Percentiles rank a stretch among this genome's conserved stretches.
Conservation (phyloP, 2,797 vertebrate species). For the Thalassophryne amazonica region DNA sequence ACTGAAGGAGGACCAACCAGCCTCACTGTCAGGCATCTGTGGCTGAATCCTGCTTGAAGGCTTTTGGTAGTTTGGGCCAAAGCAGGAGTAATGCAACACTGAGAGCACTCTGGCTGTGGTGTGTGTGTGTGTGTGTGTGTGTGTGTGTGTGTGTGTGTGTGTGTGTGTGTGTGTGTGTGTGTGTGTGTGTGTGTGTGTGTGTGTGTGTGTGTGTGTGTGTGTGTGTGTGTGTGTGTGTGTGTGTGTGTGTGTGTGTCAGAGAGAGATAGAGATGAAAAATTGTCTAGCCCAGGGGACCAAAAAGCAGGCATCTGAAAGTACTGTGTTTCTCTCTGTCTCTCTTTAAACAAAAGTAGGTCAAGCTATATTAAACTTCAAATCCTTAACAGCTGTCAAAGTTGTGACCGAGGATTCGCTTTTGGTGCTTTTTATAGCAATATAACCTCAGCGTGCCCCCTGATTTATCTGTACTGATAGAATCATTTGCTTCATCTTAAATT, state of each 20-base stretch:
- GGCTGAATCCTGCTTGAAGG: conserved; percentile 25
- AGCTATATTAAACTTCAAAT: conserved; percentile 58
- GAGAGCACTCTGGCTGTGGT: conserved; percentile 35
- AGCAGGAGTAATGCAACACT: conserved; percentile 24
- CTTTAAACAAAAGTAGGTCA: conserved; percentile 66
- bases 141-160: not conserved
- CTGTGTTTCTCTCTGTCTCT: conserved; percentile 29
- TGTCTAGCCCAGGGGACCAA: conserved; percentile 38
- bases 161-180: conserved; percentile 7
- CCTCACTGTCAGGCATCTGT: conserved; percentile 20
- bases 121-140: conserved; percentile 22
- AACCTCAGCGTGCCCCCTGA: not conserved
- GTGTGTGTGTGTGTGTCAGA: not conserved
- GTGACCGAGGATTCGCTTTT: conserved; percentile 16
- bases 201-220: conserved; percentile 6
- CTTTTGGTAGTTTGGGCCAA: conserved; percentile 35
- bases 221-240: conserved; percentile 7
- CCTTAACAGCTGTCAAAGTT: conserved; percentile 32
- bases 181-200: not conserved
- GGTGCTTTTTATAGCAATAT: conserved; percentile 2
- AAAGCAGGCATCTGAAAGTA: conserved; percentile 36
- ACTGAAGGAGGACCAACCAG: conserved; percentile 17
- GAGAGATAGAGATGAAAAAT: conserved; percentile 41
- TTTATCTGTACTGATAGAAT: not conserved
- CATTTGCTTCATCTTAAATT: not conserved